Percentiles rank a stretch among this genome's conserved stretches.
phyloP scores from a whole-genome alignment of 2,797 vertebrate species.

The Gymnothorax javanicus region DNA sequence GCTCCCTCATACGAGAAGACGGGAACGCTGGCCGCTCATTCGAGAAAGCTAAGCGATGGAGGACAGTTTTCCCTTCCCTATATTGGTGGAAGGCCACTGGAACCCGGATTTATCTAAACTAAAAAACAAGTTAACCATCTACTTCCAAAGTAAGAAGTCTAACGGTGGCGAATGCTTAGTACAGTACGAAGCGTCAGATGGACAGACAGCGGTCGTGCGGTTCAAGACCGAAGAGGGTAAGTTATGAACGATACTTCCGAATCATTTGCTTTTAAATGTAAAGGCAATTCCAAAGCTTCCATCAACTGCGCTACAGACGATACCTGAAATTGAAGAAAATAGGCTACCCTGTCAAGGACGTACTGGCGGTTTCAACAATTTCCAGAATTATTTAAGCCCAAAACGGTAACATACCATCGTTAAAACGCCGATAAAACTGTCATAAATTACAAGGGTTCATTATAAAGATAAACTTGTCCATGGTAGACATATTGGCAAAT shows the following conservation, averaged over 20 bases:
- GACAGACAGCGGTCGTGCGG: conserved; percentile 50
- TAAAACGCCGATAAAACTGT: background rate
- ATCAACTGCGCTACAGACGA: no score
- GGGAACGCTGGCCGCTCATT: background rate
- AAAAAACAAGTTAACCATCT: conserved; percentile 66
- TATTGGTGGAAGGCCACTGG: conserved; percentile 61
- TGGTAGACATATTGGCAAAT: no score
- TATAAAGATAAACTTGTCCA: background rate
- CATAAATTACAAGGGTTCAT: background rate
- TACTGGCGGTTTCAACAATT: background rate
- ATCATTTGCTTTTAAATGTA: background rate
- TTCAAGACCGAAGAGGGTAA: conserved; percentile 67
- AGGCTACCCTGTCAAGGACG: no score
- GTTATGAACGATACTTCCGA: background rate
- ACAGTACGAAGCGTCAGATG: conserved; percentile 33
- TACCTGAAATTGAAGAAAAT: background rate
- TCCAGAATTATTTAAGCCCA: background rate
- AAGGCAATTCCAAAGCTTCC: background rate
- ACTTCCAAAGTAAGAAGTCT: conserved; percentile 71
- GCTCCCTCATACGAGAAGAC: no score
- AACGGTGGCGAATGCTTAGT: conserved; percentile 70
- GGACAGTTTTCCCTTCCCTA: conserved; percentile 32
- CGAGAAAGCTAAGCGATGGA: conserved; percentile 33
- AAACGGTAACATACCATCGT: no score
- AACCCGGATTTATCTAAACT: conserved; percentile 37